These are phyloP conservation scores for Isichthys henryi DNA, from an alignment of 2,113 vertebrate genomes.

Conservation along the genomic window DNA sequence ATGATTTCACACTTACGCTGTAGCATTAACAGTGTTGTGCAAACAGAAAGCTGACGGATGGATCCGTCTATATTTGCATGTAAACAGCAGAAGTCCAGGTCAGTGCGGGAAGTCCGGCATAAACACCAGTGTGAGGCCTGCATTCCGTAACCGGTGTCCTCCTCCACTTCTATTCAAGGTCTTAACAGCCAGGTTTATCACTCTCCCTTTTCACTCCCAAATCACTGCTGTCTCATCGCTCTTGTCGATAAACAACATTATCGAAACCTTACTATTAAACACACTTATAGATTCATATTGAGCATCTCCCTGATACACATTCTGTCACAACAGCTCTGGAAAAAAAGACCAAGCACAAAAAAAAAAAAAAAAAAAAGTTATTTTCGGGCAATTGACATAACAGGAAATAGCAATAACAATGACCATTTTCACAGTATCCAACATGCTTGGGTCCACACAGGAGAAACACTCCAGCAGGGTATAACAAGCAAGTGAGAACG, in stretches of 20 bases:
- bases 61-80: neutral
- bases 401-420: constrained; percentile 5
- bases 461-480: neutral
- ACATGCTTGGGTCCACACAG: neutral
- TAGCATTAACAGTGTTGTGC: neutral
- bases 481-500: neutral
- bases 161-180: neutral
- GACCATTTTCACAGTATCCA: neutral
- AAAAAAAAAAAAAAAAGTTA: neutral
- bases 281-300: neutral
- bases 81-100: neutral
- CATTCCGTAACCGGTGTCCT: neutral
- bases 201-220: neutral
- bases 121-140: neutral
- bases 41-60: neutral
- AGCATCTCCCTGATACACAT: neutral
- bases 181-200: neutral
- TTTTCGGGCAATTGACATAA: neutral
- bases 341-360: neutral
- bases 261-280: neutral
- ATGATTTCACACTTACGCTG: neutral
- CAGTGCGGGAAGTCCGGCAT: neutral
- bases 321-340: neutral
- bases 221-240: neutral
- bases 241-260: neutral